Evolutionary conservation across 2,797 vertebrate species (phyloP), one percentile per base, ranked within the genome.

Genomic region (Chromobotia macracanthus): DNA sequence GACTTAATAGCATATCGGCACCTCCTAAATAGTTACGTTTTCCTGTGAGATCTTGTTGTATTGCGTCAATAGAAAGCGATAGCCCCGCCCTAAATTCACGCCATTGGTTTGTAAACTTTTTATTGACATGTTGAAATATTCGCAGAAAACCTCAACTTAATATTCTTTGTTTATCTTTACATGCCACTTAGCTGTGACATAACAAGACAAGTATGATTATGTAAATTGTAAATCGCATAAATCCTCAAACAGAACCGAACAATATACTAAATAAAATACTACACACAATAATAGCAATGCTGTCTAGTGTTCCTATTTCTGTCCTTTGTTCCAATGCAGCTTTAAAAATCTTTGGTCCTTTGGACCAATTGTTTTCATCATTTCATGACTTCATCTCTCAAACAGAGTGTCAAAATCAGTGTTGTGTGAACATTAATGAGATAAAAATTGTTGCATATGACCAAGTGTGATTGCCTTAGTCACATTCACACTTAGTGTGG

Each of bases 381-480:
- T 83, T 81, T 83, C 56, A 77, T 80, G 82, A 83, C 81, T 83
- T 84, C 85, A 84, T 69, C 71, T 41, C 50, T 67, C 65, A 79
- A 80, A 84, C 77, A 70, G 72, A 86, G 82, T 75, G 75, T 61
- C 41, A 56, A 72, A 80, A 84, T 83, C 82, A 70, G 76, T 18
- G 78, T 75, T 77, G 72, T 84, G 80, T 86, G 68, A 84, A 80
- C 75, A 80, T 85, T 90, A 91, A 91, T 88, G 84, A 88, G 87
- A 84, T 88, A 89, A 90, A 90, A 87, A 90, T 82, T 74, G 86
- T 83, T 67, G 77, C 38, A 64, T 82, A 66, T 77, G 63, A 74
- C 68, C 84, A 53, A 81, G 82, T 58, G 84, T 31, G 55, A 80
- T 70, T 75, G 66, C 67, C 19, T 79, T 79, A 75, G 72, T 79